Base-by-base conservation (phyloP, 2,113 vertebrate species). In the Varanus salvator region DNA sequence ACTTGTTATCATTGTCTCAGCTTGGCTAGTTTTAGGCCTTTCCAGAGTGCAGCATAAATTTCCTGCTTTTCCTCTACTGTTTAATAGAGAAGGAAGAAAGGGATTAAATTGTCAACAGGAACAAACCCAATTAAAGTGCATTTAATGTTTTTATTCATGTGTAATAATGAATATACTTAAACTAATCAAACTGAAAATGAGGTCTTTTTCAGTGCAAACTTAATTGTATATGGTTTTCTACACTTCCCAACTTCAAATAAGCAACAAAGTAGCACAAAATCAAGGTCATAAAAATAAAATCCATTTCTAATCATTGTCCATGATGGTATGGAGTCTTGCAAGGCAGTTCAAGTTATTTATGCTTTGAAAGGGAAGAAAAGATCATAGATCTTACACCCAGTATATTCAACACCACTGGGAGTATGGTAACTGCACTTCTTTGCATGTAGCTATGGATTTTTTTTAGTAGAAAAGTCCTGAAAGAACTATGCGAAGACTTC, bases 141-240 rank as follows among this genome's bases (percentile, higher is more conserved):
- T 84, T 44, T 19, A 83, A n/a, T 2, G 0, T 31, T 12, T 8
- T 84, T 25, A 69, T 31, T 76, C 3, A 0, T 0, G 12, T 4
- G 44, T 71, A 31, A 9, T 84, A 44, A 9, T 0, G 4, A 76
- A 0, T 0, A 52, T 5, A 52, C 21, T 7, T 6, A 6, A 29
- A 64, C 6, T 0, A 1, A 15, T 6, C 64, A 19, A 3, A 74
- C 0, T 0, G 44, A 3, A 4, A 83, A 60, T 4, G 23, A 71
- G 4, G 0, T 29, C 57, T 60, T 85, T 57, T n/a, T 6, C 0
- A 0, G 1, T 0, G n/a, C 3, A 90, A 75, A 0, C 6, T 0
- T 68, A 80, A 76, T 29, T 64, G 2, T 15, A 4, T 7, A n/a
- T 11, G 50, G 34, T 29, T n/a, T 44, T 12, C 74, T 86, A 54